These are phyloP conservation scores for Drosophila anomalata DNA, from an alignment of 2,888 invertebrate species.

Conservation along the genomic window DNA sequence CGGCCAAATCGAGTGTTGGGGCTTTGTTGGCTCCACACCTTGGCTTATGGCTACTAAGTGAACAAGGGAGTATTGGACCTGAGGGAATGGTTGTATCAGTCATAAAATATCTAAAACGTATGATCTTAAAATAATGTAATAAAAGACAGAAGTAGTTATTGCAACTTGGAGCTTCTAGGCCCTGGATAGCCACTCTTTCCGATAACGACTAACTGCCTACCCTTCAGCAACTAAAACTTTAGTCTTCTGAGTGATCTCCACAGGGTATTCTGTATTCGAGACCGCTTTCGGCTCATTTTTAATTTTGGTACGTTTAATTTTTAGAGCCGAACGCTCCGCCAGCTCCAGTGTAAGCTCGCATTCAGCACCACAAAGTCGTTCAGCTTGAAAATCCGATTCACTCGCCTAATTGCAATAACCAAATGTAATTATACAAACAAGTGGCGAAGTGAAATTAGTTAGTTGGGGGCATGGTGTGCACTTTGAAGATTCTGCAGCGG, in stretches of 20 bases:
- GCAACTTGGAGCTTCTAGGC: too few species aligned
- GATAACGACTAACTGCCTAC: too few species aligned
- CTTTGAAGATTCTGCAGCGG: constrained; percentile 48
- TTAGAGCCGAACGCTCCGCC: constrained; percentile 67
- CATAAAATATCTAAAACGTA: too few species aligned
- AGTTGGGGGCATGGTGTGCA: constrained; percentile 4
- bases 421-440: constrained; percentile 50
- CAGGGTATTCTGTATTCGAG: neutral
- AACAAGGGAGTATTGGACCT: too few species aligned
- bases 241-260: neutral
- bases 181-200: too few species aligned
- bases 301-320: constrained; percentile 59
- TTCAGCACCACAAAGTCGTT: constrained; percentile 69
- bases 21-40: constrained; percentile 57
- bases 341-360: constrained; percentile 23
- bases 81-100: too few species aligned
- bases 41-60: constrained; percentile 7
- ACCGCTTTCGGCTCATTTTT: neutral
- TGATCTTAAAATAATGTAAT: too few species aligned
- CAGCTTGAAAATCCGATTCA: constrained; percentile 79
- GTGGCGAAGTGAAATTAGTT: constrained; percentile 62
- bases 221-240: neutral
- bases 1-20: constrained; percentile 14
- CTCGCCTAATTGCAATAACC: constrained; percentile 62
- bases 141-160: too few species aligned